Evolutionary conservation across 92 coral and sea anemone genomes (phyloP), one percentile per base, ranked within the genome.

Genomic region (Galaxea fascicularis): DNA sequence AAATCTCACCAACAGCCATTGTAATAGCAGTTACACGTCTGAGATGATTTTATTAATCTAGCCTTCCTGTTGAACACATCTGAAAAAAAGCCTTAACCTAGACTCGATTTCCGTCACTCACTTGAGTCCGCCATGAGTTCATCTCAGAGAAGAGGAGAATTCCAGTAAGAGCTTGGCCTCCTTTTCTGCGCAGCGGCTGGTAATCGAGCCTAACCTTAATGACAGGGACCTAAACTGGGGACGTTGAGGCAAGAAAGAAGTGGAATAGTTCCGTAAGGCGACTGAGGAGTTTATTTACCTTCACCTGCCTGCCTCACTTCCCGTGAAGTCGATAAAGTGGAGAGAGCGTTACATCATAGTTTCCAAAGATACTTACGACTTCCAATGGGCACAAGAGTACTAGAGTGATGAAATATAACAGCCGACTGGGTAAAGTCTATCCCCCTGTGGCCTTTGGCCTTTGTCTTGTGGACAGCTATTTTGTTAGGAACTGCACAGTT

Each of bases 391-490:
- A 73, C 64, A 63, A 87, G 70, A 22, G 77, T 71, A 20, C 60
- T 27, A 41, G 76, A 72, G 31, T 76, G 57, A n/a, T 74, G 76
- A 63, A 45, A 51, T 65, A 87, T 49, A 47, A 79, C 8, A 35
- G 65, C 64, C 21, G 87, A 81, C 29, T 81, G 76, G 18, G 66
- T 56, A 69, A 76, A 54, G 81, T 82, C 77, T 20, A 87, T 66
- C 4, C 91, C 86, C 26, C 82, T 52, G 69, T 87, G 76, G 45
- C 87, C 91, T 66, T 81, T 87, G 29, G 82, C 45, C 46, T 10
- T 29, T 18, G 60, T 56, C 49, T 81, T 69, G 82, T 87, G 90
- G 31, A 63, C 81, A 51, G 86, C 87, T 28, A 82, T 52, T 65
- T 74, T 51, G 63, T 41, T 12, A 18, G 78, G 78, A 52, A 73